These are phyloP conservation scores for Capreolus pygargus DNA, from an alignment of 2,113 vertebrate species.

Conservation along the genomic window DNA sequence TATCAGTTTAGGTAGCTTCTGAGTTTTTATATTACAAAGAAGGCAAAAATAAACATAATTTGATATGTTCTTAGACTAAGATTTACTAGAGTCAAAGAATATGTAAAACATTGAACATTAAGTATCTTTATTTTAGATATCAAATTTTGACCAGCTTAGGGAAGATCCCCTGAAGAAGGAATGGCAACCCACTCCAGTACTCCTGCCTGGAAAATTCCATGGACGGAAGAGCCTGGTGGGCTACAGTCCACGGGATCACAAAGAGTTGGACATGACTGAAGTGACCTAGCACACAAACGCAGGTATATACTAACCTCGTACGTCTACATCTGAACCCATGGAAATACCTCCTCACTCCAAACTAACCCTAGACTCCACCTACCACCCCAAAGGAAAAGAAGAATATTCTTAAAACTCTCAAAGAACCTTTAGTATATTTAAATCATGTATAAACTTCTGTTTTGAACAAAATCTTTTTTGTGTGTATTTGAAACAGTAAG, in stretches of 20 bases:
- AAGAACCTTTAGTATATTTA: not conserved
- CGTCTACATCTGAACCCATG: not conserved
- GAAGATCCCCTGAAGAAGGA: not conserved
- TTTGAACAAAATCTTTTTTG: not conserved
- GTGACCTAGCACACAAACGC: not conserved
- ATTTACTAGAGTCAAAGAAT: not conserved
- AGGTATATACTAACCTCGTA: not conserved
- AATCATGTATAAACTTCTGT: not conserved
- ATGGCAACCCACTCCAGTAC: not conserved
- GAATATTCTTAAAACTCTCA: not conserved
- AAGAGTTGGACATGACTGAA: not conserved
- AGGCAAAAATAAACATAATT: not conserved
- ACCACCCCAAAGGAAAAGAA: not conserved
- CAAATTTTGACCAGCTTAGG: not conserved
- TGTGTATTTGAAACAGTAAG: not conserved
- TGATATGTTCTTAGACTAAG: not conserved
- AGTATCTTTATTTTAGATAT: not conserved
- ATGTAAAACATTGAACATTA: not conserved
- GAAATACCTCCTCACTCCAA: not conserved
- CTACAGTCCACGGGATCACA: not conserved
- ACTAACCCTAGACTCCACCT: not conserved
- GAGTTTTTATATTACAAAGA: conserved; percentile 4
- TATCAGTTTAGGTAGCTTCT: not conserved
- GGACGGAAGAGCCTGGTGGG: not conserved
- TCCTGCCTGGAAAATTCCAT: not conserved